Conservation (phyloP, 2,113 vertebrate genomes). For the Siphamia tubifer region DNA sequence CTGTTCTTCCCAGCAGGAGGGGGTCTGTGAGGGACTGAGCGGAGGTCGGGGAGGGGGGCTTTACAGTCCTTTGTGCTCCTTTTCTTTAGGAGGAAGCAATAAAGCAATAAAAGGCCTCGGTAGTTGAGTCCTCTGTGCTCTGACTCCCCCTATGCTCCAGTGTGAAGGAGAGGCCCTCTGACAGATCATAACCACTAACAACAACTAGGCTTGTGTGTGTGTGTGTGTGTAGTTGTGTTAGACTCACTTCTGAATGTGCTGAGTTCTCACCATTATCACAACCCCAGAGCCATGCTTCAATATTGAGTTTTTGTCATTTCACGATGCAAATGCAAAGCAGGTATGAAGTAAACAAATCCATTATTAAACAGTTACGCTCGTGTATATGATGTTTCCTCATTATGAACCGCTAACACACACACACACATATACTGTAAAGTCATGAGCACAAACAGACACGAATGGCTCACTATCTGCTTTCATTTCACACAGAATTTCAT, state of each 20-base stretch:
- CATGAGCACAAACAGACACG: slow-evolving; percentile 2
- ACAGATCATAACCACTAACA: slow-evolving; percentile 48
- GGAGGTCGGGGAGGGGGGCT: neutral
- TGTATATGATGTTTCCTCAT: neutral
- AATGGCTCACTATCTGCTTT: slow-evolving; percentile 7
- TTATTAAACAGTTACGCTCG: slow-evolving; percentile 40
- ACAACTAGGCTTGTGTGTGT: slow-evolving; percentile 10
- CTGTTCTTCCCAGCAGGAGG: slow-evolving; percentile 66
- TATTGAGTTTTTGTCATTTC: slow-evolving; percentile 19
- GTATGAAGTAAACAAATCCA: slow-evolving; percentile 34
- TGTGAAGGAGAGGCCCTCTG: slow-evolving; percentile 45
- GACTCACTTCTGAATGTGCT: neutral
- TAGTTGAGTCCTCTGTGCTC: slow-evolving; percentile 49
- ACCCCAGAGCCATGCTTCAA: neutral
- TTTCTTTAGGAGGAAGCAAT: slow-evolving; percentile 77
- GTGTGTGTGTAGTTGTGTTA: slow-evolving; percentile 9
- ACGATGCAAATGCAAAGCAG: slow-evolving; percentile 30
- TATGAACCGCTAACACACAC: neutral
- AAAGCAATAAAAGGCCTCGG: slow-evolving; percentile 72
- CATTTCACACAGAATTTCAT: slow-evolving; percentile 8
- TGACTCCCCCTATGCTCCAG: slow-evolving; percentile 14
- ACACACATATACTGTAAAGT: slow-evolving; percentile 10
- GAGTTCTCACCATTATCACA: slow-evolving; percentile 17
- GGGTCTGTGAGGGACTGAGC: slow-evolving; percentile 9
- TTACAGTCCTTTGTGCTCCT: slow-evolving; percentile 64